Conservation (phyloP, 2,797 vertebrate species). For the Vespertilio murinus region DNA sequence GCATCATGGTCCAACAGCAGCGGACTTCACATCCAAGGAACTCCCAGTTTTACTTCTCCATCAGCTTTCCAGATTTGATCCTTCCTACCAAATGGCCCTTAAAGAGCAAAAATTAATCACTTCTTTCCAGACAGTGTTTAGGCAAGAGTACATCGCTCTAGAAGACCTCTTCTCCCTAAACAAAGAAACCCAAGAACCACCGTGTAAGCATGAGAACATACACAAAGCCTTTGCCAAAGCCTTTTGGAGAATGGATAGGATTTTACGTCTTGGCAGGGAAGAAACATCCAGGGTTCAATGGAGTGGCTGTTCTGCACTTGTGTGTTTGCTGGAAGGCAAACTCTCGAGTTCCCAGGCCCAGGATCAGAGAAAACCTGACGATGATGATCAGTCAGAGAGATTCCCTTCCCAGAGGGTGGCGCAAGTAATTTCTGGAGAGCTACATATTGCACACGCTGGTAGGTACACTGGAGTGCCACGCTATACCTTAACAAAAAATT, state of each 20-base stretch:
- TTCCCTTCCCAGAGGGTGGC: rapidly evolving
- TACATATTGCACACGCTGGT: conserved; percentile 81
- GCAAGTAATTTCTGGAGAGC: conserved; percentile 61
- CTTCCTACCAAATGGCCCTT: conserved; percentile 75
- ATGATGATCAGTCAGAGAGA: not conserved
- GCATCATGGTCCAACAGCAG: conserved; percentile 71
- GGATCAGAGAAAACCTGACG: not conserved
- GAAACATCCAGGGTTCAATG: conserved; percentile 81
- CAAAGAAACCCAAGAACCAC: not conserved
- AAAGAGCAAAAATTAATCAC: conserved; percentile 74
- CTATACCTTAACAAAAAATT: not conserved
- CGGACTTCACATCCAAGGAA: conserved; percentile 77
- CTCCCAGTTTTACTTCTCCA: conserved; percentile 82
- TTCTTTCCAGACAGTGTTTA: conserved; percentile 80
- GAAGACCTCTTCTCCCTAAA: conserved; percentile 67
- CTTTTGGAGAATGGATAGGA: conserved; percentile 84
- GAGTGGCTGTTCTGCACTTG: conserved; percentile 81
- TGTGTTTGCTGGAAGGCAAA: conserved; percentile 80
- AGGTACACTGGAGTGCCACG: conserved; percentile 34
- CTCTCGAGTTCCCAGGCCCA: not conserved
- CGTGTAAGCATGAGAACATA: conserved; percentile 52
- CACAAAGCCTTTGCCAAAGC: conserved; percentile 81
- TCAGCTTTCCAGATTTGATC: conserved; percentile 77
- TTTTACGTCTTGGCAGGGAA: conserved; percentile 80
- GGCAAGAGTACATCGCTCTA: conserved; percentile 70